A percentile compares a stretch with the other conserved stretches of the same genome.
These are phyloP conservation scores for Neria commutata DNA, from an alignment of 2,888 invertebrate species.

Conservation along the genomic window DNA sequence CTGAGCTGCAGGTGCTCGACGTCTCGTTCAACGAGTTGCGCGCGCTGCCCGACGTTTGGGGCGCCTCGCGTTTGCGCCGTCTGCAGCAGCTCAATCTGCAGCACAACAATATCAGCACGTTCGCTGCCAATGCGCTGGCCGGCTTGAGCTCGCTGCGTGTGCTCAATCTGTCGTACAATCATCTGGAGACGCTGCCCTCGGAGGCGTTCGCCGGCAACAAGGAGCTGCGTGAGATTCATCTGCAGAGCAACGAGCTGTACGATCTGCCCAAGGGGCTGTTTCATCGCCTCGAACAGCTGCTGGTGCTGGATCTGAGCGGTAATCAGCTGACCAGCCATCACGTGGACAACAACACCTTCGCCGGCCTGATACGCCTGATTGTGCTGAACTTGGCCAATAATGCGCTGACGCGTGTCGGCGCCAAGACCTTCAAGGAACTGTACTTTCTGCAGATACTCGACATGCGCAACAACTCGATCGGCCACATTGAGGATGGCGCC, in stretches of 20 bases:
- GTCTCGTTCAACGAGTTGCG: constrained; percentile 81
- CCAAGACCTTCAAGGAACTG: constrained; percentile 84
- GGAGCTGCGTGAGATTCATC: constrained; percentile 80
- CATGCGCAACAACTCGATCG: constrained; percentile 84
- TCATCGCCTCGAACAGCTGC: constrained; percentile 80
- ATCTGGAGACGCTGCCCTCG: constrained; percentile 79
- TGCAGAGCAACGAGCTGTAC: constrained; percentile 84
- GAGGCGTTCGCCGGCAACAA: constrained; percentile 81
- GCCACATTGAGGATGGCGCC: constrained; percentile 86
- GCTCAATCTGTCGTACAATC: constrained; percentile 86
- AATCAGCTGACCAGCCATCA: constrained; percentile 86
- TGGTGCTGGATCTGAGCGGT: constrained; percentile 82
- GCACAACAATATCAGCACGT: constrained; percentile 81
- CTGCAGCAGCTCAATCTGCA: constrained; percentile 81
- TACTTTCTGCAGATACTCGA: constrained; percentile 86
- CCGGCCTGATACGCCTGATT: constrained; percentile 82
- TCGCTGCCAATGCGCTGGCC: constrained; percentile 79
- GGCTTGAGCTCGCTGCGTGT: constrained; percentile 80
- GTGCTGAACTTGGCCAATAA: constrained; percentile 86
- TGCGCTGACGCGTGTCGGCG: constrained; percentile 81
- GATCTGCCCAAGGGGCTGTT: constrained; percentile 83
- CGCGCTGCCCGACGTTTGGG: constrained; percentile 74
- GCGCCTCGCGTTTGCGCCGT: constrained; percentile 76
- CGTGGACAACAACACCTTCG: constrained; percentile 83
- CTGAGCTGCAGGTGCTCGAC: constrained; percentile 78